Percentiles rank a stretch among this genome's conserved stretches.
Evolutionary conservation across 2,113 vertebrate species (phyloP).

Genomic region (Chionodraco myersi): DNA sequence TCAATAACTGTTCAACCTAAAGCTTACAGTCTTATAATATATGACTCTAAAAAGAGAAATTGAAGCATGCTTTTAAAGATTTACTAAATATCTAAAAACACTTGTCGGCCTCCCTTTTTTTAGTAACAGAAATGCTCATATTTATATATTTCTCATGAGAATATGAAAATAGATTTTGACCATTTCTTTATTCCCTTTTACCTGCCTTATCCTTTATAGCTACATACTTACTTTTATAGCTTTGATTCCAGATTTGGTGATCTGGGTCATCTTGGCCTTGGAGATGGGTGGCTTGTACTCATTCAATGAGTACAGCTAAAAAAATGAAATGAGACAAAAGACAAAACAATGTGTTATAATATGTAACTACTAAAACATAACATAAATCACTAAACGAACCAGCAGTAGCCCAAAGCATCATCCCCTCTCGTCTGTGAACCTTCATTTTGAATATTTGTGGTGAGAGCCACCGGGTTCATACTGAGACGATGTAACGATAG

Average conservation of each 20-base stretch:
- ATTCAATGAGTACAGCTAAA: conserved; percentile 96
- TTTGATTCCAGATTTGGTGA: conserved; percentile 99
- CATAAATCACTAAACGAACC: background rate
- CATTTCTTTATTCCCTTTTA: conserved; percentile 34
- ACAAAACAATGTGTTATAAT: conserved; percentile 5
- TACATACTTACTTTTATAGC: conserved; percentile 96
- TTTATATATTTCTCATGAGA: background rate
- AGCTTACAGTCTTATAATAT: background rate
- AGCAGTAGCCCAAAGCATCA: background rate
- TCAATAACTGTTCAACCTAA: background rate
- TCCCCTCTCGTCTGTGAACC: background rate
- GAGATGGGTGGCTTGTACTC: conserved; percentile 99
- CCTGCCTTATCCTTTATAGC: conserved; percentile 51
- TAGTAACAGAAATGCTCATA: no score
- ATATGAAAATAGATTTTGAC: background rate
- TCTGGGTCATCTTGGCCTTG: conserved; percentile 99
- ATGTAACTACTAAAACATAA: background rate
- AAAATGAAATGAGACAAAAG: conserved; percentile 40
- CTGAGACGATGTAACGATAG: background rate
- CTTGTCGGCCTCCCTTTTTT: no score
- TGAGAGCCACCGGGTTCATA: background rate
- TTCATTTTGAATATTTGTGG: background rate
- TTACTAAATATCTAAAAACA: background rate
- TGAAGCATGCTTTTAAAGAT: fast-evolving
- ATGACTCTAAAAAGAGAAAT: background rate